Evolutionary conservation across 2,113 vertebrate genomes (phyloP).

Genomic region (Salvelinus sp.): DNA sequence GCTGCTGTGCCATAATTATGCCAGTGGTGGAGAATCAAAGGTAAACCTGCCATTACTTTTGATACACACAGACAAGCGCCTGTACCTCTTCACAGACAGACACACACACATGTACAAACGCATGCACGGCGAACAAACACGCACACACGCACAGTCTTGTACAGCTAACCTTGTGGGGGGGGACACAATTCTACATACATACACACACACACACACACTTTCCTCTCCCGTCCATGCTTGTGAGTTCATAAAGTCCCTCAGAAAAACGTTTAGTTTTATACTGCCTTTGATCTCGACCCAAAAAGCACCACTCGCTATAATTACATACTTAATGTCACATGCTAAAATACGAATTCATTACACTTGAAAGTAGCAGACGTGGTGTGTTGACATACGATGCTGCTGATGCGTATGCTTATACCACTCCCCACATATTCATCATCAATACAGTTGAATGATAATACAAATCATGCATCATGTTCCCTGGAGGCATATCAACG

Average conservation of each 20-base stretch:
- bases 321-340: slow-evolving; percentile 38
- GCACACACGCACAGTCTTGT: background rate
- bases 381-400: slow-evolving; percentile 19
- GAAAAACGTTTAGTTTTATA: slow-evolving; percentile 45
- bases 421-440: background rate
- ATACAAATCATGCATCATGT: no score
- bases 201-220: slow-evolving; percentile 36
- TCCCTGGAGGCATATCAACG: no score
- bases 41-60: slow-evolving; percentile 60
- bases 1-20: slow-evolving; percentile 63
- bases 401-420: no score
- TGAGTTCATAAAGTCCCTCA: slow-evolving; percentile 36
- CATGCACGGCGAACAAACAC: background rate
- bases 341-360: slow-evolving; percentile 35
- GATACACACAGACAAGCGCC: slow-evolving; percentile 12
- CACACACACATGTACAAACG: slow-evolving; percentile 13
- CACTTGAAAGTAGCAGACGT: slow-evolving; percentile 25
- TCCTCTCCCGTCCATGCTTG: slow-evolving; percentile 32
- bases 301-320: slow-evolving; percentile 42
- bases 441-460: no score
- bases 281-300: slow-evolving; percentile 46
- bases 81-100: slow-evolving; percentile 3
- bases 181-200: background rate
- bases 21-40: slow-evolving; percentile 63
- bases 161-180: no score